A percentile compares a stretch with the other conserved stretches of the same genome.
Evolutionary conservation across 2,113 vertebrate genomes (phyloP).

Genomic region (Rhinoderma darwinii): DNA sequence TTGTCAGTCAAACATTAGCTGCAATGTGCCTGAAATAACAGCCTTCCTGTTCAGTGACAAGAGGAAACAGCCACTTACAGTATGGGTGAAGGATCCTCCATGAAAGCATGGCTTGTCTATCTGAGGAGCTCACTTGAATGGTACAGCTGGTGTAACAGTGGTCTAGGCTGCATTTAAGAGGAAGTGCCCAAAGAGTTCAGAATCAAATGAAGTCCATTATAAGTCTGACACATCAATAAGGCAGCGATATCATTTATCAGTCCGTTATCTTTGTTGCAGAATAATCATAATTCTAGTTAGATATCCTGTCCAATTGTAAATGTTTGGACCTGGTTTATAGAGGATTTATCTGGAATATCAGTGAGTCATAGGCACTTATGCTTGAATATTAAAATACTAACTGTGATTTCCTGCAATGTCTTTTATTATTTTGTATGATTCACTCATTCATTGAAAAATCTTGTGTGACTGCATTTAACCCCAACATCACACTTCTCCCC

Average conservation of each 20-base stretch:
- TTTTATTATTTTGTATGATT: background rate
- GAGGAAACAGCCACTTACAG: conserved; percentile 11
- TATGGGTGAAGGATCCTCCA: conserved; percentile 10
- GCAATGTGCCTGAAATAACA: background rate
- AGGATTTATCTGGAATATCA: background rate
- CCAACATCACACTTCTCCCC: no score
- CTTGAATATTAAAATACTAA: background rate
- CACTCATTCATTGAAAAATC: background rate
- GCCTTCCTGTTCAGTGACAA: conserved; percentile 3
- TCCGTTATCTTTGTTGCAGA: background rate
- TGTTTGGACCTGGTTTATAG: background rate
- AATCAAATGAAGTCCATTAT: background rate
- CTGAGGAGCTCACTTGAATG: background rate
- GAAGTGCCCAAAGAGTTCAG: background rate
- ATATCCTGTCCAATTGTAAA: background rate
- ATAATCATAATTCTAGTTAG: background rate
- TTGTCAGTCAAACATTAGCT: background rate
- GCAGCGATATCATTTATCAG: background rate
- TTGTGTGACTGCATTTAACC: background rate
- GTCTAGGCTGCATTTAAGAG: background rate
- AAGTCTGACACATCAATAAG: background rate
- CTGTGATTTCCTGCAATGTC: background rate
- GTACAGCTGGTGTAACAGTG: background rate
- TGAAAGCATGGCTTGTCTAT: background rate
- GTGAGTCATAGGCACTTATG: background rate